Base-by-base conservation (phyloP, 2,113 vertebrate genomes). In the Lynx canadensis region DNA sequence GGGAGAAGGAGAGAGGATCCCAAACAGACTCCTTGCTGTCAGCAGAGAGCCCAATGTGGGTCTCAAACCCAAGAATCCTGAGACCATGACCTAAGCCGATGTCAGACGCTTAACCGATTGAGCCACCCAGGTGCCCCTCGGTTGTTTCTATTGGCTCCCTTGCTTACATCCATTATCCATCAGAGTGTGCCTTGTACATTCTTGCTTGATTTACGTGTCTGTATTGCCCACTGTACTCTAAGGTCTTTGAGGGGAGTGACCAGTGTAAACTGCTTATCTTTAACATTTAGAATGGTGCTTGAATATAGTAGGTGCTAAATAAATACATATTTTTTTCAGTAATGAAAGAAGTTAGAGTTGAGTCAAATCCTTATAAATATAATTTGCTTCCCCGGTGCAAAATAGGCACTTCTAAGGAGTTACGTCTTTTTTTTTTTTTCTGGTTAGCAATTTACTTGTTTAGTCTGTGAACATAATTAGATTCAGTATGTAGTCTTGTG, bases 401-500 rank as follows among this genome's bases (percentile, higher is more conserved):
- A 96, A 93, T 73, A 73, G 41, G 21, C 31, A 96, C 25, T 76
- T 96, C 10, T 83, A 82, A 76, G 38, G 84, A 95, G 38, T 92
- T 81, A 91, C 1, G 41, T 73, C 1, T 68, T 68, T 94, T 95
- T 74, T 82, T 82, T 63, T 87, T 78, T 71, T 86, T 38, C 71
- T 95, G 82, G 29, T 86, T 96, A 85, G 50, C n/a, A 91, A 33
- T 97, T 93, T 96, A 83, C 63, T 94, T 94, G 25, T 94, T 97
- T 95, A 81, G n/a, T 97, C 60, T 97, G 52, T 84, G 78, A 95
- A 90, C 52, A 78, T 82, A 74, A 89, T 94, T 83, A 85, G 84
- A 94, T 81, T 95, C 83, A 84, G 25, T 38, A 76, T 31, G 7
- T 76, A 48, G 76, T 83, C 76, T 90, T 84, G 27, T 78, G 78